These are phyloP conservation scores for Tachina lurida DNA, from an alignment of 2,888 invertebrate genomes.

Conservation along the genomic window DNA sequence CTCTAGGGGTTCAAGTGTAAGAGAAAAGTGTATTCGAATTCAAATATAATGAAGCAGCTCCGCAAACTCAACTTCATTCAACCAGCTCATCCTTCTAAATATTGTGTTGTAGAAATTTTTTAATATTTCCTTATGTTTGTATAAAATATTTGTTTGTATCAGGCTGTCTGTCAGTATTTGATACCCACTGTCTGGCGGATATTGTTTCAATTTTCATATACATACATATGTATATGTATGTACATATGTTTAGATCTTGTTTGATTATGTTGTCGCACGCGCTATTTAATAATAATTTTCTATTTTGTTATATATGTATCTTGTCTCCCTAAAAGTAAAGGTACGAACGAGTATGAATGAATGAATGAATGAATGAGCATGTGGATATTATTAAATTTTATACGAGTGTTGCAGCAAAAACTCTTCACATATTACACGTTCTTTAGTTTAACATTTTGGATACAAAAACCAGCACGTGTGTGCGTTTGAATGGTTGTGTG, in stretches of 20 bases:
- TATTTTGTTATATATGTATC: slow-evolving; percentile 11
- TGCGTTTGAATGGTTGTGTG: background rate
- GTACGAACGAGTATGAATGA: slow-evolving; percentile 8
- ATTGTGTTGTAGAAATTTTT: background rate
- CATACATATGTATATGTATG: slow-evolving; percentile 10
- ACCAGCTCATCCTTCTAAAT: background rate
- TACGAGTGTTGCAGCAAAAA: slow-evolving; percentile 18
- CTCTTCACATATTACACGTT: slow-evolving; percentile 54
- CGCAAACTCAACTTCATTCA: background rate
- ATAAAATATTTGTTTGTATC: slow-evolving; percentile 72
- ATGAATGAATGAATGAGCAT: slow-evolving; percentile 15
- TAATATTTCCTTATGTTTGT: slow-evolving; percentile 18
- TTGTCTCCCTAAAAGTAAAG: background rate
- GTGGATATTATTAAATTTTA: slow-evolving; percentile 63
- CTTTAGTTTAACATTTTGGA: slow-evolving; percentile 38
- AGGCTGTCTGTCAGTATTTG: slow-evolving; percentile 29
- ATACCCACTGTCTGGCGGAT: slow-evolving; percentile 70
- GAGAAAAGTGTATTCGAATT: too few relatives aligned
- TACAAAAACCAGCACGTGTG: slow-evolving; percentile 15
- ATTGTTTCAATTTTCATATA: slow-evolving; percentile 65
- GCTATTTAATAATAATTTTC: slow-evolving; percentile 77
- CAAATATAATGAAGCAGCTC: background rate
- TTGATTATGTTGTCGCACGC: slow-evolving; percentile 82
- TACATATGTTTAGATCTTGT: slow-evolving; percentile 75
- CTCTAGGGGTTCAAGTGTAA: too few relatives aligned